Base-by-base conservation (phyloP, 1,140 invertebrate species). In the roundworm (Caenorhabditis elegans) region DNA sequence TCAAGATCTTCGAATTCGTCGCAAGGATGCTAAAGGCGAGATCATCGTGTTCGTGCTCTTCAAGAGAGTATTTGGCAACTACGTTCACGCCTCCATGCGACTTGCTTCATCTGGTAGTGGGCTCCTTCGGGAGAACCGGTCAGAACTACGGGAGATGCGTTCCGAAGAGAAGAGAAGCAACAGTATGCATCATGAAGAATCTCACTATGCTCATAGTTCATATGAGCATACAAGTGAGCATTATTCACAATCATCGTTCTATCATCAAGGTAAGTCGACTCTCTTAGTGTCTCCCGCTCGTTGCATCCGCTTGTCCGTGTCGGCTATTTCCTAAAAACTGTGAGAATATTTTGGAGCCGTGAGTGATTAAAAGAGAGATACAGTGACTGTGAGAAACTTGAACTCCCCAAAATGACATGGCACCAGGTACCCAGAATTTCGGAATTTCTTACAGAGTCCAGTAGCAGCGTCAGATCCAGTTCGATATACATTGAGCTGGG, bases 401-500 rank as follows among this genome's bases (percentile, higher is more conserved):
- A 60, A 39, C 34, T 8, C 22, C 5, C 10, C n/a, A n/a, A n/a
- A n/a, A 70, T 43, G n/a, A 70, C 34, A 70, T 70, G 34, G 60
- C 60, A 70, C 60, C 60, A 70, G 60, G 60, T 39, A 39, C 31
- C 17, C 24, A 15, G 39, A 43, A 43, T 70, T 70, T 43, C n/a
- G 60, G 17, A 39, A n/a, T 4, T 70, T 70, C 60, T 70, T 70
- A 70, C 60, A 70, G 60, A 70, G 60, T 70, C 60, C 60, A 70
- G 60, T 70, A 70, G 60, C 60, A 70, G 60, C n/a, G 60, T 70
- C 60, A 39, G 60, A 70, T 70, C 60, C 60, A 70, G 60, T 70
- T 70, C 60, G 60, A 70, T 70, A 70, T 70, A 70, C 60, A 70
- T 70, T 70, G 60, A 70, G 60, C 60, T 70, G 60, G 60, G 60